These are phyloP conservation scores for Argyresthia goedartella DNA, from an alignment of 2,888 invertebrate species.

Conservation along the genomic window DNA sequence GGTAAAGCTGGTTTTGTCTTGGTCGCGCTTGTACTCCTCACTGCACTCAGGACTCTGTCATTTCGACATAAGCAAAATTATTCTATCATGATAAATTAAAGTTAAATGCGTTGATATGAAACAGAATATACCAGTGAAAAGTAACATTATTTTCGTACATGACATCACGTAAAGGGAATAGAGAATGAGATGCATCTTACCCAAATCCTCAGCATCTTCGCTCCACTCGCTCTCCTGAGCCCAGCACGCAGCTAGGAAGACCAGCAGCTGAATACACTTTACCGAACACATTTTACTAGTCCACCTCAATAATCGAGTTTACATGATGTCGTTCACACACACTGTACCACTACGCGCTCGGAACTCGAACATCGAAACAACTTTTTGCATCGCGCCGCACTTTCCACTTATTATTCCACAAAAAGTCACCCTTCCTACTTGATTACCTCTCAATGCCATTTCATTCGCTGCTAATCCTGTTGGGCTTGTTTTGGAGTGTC, in stretches of 20 bases:
- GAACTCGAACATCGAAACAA: background rate
- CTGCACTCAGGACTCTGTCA: too few relatives aligned
- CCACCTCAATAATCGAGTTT: slow-evolving; percentile 16
- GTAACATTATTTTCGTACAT: too few relatives aligned
- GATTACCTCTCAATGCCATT: background rate
- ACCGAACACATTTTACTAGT: slow-evolving; percentile 44
- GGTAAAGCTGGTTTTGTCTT: too few relatives aligned
- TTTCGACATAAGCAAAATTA: too few relatives aligned
- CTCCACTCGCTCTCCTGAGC: slow-evolving; percentile 66
- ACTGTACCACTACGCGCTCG: background rate
- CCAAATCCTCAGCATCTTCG: slow-evolving; percentile 60
- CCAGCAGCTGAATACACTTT: slow-evolving; percentile 49
- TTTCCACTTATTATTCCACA: background rate
- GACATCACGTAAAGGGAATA: too few relatives aligned
- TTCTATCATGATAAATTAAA: too few relatives aligned
- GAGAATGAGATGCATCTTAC: slow-evolving; percentile 25
- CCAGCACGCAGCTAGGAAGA: slow-evolving; percentile 58
- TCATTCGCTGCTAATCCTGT: background rate
- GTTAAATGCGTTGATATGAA: too few relatives aligned
- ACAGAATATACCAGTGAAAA: too few relatives aligned
- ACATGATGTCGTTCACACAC: slow-evolving; percentile 18
- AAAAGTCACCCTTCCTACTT: background rate
- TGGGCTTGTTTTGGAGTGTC: background rate
- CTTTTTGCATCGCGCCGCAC: background rate
- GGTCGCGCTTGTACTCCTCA: too few relatives aligned